Percentiles rank a stretch among this genome's conserved stretches.
These are phyloP conservation scores for Ceratitis capitata DNA, from an alignment of 1,140 invertebrate species.

Conservation along the genomic window DNA sequence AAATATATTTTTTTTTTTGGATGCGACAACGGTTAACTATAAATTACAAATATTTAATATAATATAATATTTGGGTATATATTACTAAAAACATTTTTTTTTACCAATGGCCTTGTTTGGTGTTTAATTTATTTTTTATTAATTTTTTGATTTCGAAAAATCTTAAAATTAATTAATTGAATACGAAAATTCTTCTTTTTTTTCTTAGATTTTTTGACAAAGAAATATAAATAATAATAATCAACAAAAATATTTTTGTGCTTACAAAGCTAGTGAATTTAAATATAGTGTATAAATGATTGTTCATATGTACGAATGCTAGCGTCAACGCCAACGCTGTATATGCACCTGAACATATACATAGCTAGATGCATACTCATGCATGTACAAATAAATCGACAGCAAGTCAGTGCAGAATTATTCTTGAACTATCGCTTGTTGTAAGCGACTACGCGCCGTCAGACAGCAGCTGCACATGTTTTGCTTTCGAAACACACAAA, in stretches of 20 bases:
- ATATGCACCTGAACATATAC: background rate
- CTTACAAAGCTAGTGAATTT: background rate
- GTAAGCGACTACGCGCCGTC: background rate
- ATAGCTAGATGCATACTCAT: background rate
- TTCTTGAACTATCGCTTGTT: background rate
- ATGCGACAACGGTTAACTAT: too few relatives aligned
- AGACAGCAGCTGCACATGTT: background rate
- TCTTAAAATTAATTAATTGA: too few relatives aligned
- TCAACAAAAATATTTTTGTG: background rate
- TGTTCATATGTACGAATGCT: too few relatives aligned
- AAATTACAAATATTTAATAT: too few relatives aligned
- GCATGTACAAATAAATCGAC: background rate
- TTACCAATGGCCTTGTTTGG: too few relatives aligned
- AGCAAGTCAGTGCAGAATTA: slow-evolving; percentile 21
- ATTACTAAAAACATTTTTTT: too few relatives aligned
- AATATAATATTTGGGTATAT: too few relatives aligned
- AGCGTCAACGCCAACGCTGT: background rate
- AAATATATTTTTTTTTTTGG: too few relatives aligned
- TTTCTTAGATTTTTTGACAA: too few relatives aligned
- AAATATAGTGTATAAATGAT: too few relatives aligned
- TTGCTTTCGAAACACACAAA: background rate
- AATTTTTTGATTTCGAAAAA: too few relatives aligned
- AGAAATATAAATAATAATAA: background rate
- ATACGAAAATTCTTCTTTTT: background rate
- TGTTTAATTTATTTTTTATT: too few relatives aligned